Conservation (phyloP, 2,113 vertebrate species). For the Elanoides forficatus region DNA sequence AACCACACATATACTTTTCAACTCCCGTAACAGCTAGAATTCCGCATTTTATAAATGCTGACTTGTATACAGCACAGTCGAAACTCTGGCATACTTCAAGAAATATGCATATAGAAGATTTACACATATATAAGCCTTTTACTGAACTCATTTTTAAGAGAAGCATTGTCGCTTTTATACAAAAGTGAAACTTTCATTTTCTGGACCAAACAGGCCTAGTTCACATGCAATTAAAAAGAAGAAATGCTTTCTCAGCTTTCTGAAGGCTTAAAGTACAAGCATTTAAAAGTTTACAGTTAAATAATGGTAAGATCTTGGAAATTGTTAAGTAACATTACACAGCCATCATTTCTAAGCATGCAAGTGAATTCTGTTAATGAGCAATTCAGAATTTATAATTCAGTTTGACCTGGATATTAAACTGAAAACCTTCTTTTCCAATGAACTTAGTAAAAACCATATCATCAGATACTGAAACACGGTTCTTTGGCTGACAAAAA, state of each 20-base stretch:
- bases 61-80: not conserved
- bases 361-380: not conserved
- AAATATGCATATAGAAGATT: not conserved
- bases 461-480: not conserved
- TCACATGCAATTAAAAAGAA: not conserved
- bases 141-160: not conserved
- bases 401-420: not conserved
- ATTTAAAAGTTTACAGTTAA: not conserved
- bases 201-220: not conserved
- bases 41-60: not conserved
- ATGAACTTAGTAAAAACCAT: not conserved
- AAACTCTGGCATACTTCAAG: not conserved
- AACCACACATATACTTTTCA: not conserved
- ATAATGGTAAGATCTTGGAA: not conserved
- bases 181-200: not conserved
- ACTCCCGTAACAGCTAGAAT: not conserved
- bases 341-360: not conserved
- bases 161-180: not conserved
- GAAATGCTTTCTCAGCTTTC: not conserved
- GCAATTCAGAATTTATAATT: not conserved
- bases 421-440: not conserved
- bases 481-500: not conserved
- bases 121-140: not conserved
- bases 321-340: not conserved
- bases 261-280: not conserved